phyloP scores from a whole-genome alignment of 2,797 vertebrate genomes.

The Cichlasoma orientale region DNA sequence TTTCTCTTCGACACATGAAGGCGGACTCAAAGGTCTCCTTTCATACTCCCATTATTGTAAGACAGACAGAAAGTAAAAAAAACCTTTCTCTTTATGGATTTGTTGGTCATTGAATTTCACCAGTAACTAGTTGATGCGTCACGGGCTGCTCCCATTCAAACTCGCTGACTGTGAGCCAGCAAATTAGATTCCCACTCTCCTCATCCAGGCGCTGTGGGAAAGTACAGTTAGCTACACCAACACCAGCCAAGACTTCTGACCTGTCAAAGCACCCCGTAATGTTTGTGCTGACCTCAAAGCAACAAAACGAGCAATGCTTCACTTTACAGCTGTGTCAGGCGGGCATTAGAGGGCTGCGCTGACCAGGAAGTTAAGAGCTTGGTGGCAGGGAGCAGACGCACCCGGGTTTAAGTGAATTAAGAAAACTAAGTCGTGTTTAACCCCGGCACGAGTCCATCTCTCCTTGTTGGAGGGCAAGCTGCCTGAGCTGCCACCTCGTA shows the following conservation, averaged over 20 bases:
- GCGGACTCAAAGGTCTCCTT: neutral
- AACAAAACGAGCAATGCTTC: constrained; percentile 47
- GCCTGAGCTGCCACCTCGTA: constrained; percentile 67
- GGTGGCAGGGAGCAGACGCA: constrained; percentile 58
- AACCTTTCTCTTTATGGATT: neutral
- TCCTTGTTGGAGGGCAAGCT: constrained; percentile 60
- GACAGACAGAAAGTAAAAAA: neutral
- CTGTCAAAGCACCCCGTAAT: constrained; percentile 57
- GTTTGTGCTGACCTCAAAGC: constrained; percentile 63
- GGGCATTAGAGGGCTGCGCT: constrained; percentile 44
- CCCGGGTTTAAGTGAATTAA: constrained; percentile 78
- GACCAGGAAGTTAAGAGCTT: constrained; percentile 53
- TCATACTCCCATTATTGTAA: neutral
- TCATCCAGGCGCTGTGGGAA: constrained; percentile 20
- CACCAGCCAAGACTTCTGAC: constrained; percentile 54
- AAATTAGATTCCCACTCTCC: constrained; percentile 4
- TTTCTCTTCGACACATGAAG: neutral
- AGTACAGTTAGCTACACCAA: constrained; percentile 23
- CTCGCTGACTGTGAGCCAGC: neutral
- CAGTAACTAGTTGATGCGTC: neutral
- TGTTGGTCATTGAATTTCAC: neutral
- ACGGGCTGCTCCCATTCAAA: neutral
- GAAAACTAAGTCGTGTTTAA: constrained; percentile 71
- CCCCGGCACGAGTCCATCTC: constrained; percentile 58
- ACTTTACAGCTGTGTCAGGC: constrained; percentile 46